Percentiles rank a stretch among this genome's conserved stretches.
These are phyloP conservation scores for Drosophila hamatofila DNA, from an alignment of 2,888 invertebrate genomes.

Conservation along the genomic window DNA sequence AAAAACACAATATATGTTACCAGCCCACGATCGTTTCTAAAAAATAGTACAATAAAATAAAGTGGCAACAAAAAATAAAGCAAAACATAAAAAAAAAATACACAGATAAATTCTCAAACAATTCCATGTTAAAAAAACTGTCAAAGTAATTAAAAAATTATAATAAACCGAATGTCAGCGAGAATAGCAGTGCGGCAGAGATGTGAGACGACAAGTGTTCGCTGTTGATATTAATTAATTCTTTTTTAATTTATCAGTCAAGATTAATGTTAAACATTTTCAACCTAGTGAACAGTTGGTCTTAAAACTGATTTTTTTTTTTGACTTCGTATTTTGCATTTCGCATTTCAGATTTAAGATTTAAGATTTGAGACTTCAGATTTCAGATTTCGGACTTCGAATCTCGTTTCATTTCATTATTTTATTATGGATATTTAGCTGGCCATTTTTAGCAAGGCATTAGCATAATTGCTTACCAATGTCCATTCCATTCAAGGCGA, in stretches of 20 bases:
- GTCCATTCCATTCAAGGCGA: conserved; percentile 74
- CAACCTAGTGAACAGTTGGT: conserved; percentile 59
- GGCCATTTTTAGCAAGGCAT: conserved; percentile 71
- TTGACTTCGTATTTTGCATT: conserved; percentile 19
- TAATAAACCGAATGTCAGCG: conserved; percentile 50
- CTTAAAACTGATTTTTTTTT: conserved; percentile 58
- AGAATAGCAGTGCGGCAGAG: conserved; percentile 43
- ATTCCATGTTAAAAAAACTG: conserved; percentile 47
- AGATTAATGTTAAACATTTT: conserved; percentile 79
- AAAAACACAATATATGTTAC: conserved; percentile 42
- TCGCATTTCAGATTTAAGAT: neutral
- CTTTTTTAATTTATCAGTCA: conserved; percentile 76
- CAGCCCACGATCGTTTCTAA: conserved; percentile 47
- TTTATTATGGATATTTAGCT: conserved; percentile 72
- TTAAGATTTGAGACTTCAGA: neutral
- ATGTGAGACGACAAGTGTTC: conserved; percentile 63
- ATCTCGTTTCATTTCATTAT: conserved; percentile 63
- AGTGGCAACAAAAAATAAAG: conserved; percentile 2
- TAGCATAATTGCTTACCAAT: conserved; percentile 76
- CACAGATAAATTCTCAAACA: conserved; percentile 38
- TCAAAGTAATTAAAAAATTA: conserved; percentile 59
- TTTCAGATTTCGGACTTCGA: conserved; percentile 34
- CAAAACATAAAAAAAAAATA: conserved; percentile 36
- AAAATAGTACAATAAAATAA: conserved; percentile 12
- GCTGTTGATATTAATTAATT: conserved; percentile 73